Evolutionary conservation across 2,888 invertebrate species (phyloP).

Genomic region (Alcis repandata): DNA sequence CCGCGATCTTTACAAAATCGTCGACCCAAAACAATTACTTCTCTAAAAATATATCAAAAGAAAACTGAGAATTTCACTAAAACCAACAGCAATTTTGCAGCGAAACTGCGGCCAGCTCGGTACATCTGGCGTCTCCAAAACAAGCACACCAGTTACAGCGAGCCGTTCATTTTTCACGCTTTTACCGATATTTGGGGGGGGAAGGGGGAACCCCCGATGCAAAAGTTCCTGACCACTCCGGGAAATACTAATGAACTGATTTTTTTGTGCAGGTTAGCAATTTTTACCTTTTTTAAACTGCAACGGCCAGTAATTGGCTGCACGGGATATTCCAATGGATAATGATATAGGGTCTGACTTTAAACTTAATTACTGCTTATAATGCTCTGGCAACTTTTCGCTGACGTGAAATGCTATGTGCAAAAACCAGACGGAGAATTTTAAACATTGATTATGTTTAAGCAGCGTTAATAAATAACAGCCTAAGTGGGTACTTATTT

Average conservation of each 20-base stretch:
- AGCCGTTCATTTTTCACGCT: conserved; percentile 22
- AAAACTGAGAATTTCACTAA: background rate
- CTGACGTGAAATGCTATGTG: too few species aligned
- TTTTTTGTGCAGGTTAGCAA: conserved; percentile 20
- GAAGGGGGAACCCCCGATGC: conserved; percentile 6
- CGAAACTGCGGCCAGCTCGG: background rate
- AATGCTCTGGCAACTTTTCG: too few species aligned
- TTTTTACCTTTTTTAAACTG: conserved; percentile 4
- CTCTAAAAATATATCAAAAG: background rate
- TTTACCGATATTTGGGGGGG: conserved; percentile 12
- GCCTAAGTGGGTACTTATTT: too few species aligned
- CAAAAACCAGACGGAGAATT: too few species aligned
- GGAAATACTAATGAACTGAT: conserved; percentile 41
- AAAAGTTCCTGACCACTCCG: conserved; percentile 29
- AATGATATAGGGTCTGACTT: too few species aligned
- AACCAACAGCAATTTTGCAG: background rate
- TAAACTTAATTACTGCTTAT: too few species aligned
- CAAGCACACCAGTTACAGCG: conserved; percentile 1
- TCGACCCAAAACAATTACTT: too few species aligned
- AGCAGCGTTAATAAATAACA: too few species aligned
- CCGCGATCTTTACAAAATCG: too few species aligned
- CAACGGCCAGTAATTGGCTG: conserved; percentile 18
- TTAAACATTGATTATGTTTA: too few species aligned
- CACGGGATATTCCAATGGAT: conserved; percentile 5
- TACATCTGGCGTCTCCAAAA: conserved; percentile 5